Percentiles rank a stretch among this genome's conserved stretches.
Conservation (phyloP, 2,888 invertebrate genomes). For the Drepanosiphum platanoidis region DNA sequence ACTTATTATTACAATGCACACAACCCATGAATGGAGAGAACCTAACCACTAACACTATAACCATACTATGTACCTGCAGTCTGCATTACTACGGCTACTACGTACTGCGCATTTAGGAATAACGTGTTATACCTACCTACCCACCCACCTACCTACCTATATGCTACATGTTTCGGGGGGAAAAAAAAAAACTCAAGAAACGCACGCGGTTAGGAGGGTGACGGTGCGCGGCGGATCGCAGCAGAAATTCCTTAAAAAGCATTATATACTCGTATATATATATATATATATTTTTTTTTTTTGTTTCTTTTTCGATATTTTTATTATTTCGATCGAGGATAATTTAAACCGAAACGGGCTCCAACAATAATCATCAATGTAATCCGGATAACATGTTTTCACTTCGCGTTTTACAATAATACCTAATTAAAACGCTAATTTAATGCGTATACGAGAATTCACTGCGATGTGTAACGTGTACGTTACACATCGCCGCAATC, state of each 20-base stretch:
- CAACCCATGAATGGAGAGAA: constrained; percentile 28
- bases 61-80: too few species aligned
- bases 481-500: too few species aligned
- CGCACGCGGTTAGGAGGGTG: neutral
- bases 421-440: neutral
- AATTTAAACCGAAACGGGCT: neutral
- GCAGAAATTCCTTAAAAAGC: neutral
- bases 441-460: neutral
- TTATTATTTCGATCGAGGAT: neutral
- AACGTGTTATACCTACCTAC: neutral
- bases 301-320: too few species aligned
- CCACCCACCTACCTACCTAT: neutral
- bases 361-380: neutral
- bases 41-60: neutral
- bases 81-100: neutral
- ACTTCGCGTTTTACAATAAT: too few species aligned
- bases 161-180: neutral
- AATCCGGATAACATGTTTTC: neutral
- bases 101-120: constrained; percentile 5
- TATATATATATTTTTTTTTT: too few species aligned
- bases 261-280: neutral
- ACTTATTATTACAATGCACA: constrained; percentile 17
- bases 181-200: neutral
- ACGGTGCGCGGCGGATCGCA: neutral
- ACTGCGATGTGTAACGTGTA: neutral